These are phyloP conservation scores for Diogma glabrata DNA, from an alignment of 2,888 invertebrate species.

Conservation along the genomic window DNA sequence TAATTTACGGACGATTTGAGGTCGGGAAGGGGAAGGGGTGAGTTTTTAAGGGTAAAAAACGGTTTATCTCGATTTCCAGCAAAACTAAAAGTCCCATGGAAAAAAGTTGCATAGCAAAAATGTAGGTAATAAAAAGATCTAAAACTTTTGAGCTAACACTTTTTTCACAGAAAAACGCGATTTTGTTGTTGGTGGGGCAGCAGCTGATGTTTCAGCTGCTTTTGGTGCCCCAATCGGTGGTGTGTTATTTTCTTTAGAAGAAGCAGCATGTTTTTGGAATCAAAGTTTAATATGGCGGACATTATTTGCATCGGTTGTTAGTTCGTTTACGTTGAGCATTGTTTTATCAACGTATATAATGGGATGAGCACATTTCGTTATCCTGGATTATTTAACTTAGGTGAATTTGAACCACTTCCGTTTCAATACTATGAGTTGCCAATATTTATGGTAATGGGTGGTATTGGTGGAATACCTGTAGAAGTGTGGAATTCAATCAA, in stretches of 20 bases:
- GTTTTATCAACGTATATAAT: slow-evolving; percentile 77
- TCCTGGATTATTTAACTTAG: slow-evolving; percentile 80
- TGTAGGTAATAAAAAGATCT: no score
- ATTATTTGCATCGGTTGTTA: slow-evolving; percentile 90
- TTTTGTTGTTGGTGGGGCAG: slow-evolving; percentile 94
- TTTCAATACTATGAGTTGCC: slow-evolving; percentile 77
- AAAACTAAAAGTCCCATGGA: no score
- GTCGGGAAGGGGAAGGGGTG: no score
- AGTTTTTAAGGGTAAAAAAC: no score
- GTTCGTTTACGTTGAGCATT: slow-evolving; percentile 88
- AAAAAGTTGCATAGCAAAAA: no score
- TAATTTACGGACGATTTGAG: no score
- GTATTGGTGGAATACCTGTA: slow-evolving; percentile 78
- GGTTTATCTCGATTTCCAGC: no score
- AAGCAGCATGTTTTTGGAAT: slow-evolving; percentile 98
- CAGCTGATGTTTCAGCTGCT: slow-evolving; percentile 96
- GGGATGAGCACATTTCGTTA: slow-evolving; percentile 40
- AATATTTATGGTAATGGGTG: slow-evolving; percentile 80
- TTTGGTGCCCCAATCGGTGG: slow-evolving; percentile 94
- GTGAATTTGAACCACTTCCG: slow-evolving; percentile 73
- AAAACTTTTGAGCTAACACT: no score
- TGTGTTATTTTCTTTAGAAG: slow-evolving; percentile 91
- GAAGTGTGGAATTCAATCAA: slow-evolving; percentile 90
- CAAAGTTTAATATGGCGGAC: slow-evolving; percentile 95
- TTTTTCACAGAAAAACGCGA: slow-evolving; percentile 98